phyloP scores from a whole-genome alignment of 2,888 invertebrate species.

The Drosophila kokeensis region DNA sequence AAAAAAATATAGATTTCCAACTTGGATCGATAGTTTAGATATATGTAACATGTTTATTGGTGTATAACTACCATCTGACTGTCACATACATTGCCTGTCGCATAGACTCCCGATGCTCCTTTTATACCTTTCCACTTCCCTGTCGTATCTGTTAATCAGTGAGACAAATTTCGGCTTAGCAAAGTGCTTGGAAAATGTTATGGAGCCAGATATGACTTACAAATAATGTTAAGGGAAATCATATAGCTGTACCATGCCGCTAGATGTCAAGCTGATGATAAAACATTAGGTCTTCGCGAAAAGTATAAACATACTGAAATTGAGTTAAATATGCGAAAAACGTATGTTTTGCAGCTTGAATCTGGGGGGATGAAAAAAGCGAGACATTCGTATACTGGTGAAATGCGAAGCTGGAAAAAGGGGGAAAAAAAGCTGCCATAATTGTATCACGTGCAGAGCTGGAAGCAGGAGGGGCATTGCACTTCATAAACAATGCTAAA shows the following conservation, averaged over 20 bases:
- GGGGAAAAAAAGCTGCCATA: conserved; percentile 79
- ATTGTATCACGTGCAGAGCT: conserved; percentile 83
- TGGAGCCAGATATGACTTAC: not conserved
- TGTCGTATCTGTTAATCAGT: not conserved
- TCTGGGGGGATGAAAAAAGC: conserved; percentile 1
- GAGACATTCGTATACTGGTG: conserved; percentile 24
- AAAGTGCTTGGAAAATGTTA: not conserved
- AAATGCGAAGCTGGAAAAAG: conserved; percentile 29
- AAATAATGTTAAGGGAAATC: not conserved
- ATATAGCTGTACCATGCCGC: not conserved
- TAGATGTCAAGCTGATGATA: not conserved
- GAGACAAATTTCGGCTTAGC: rapidly evolving
- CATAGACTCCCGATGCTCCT: not conserved
- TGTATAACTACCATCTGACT: too few relatives aligned
- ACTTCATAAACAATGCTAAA: conserved; percentile 83
- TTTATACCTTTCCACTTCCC: not conserved
- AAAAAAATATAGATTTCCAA: too few relatives aligned
- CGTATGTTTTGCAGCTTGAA: conserved; percentile 69
- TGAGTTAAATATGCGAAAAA: conserved; percentile 72
- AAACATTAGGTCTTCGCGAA: not conserved
- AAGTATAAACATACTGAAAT: conserved; percentile 25
- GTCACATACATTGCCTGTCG: not conserved
- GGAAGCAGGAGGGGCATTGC: conserved; percentile 42
- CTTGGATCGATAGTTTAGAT: not conserved
- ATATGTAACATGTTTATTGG: not conserved